phyloP scores from a whole-genome alignment of 2,888 invertebrate species.

The Leucophora obtusa region DNA sequence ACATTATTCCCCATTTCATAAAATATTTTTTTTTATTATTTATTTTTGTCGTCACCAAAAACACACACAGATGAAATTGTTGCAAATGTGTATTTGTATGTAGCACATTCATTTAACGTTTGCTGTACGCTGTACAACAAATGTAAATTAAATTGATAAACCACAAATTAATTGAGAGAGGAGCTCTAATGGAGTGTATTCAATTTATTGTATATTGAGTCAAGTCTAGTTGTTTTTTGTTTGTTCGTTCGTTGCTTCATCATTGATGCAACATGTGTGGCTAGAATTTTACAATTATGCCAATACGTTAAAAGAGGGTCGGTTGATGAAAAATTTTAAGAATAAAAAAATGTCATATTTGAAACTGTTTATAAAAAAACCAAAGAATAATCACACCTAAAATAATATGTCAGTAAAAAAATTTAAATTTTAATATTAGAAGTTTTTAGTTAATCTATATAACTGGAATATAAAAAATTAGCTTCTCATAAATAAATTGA shows the following conservation, averaged over 20 bases:
- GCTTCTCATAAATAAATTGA: too few species aligned
- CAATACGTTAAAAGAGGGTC: neutral
- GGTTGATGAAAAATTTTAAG: conserved; percentile 10
- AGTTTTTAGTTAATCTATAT: too few species aligned
- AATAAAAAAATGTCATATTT: neutral
- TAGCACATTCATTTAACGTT: neutral
- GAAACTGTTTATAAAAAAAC: too few species aligned
- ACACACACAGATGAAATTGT: conserved; percentile 15
- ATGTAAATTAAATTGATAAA: conserved; percentile 78
- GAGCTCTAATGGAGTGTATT: conserved; percentile 62
- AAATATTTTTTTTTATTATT: conserved; percentile 12
- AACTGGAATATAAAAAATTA: too few species aligned
- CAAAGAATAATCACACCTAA: too few species aligned
- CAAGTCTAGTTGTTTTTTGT: conserved; percentile 29
- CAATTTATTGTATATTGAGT: conserved; percentile 61
- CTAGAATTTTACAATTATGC: conserved; percentile 18
- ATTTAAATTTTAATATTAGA: too few species aligned
- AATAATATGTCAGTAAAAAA: too few species aligned
- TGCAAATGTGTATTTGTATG: conserved; percentile 25
- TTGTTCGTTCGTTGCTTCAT: neutral
- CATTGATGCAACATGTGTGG: conserved; percentile 59
- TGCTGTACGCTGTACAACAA: conserved; percentile 54
- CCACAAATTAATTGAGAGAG: conserved; percentile 77
- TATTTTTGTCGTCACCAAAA: conserved; percentile 45
- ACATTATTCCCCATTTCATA: conserved; percentile 48